Base-by-base conservation (phyloP, 2,797 vertebrate species). In the Todus mexicanus region DNA sequence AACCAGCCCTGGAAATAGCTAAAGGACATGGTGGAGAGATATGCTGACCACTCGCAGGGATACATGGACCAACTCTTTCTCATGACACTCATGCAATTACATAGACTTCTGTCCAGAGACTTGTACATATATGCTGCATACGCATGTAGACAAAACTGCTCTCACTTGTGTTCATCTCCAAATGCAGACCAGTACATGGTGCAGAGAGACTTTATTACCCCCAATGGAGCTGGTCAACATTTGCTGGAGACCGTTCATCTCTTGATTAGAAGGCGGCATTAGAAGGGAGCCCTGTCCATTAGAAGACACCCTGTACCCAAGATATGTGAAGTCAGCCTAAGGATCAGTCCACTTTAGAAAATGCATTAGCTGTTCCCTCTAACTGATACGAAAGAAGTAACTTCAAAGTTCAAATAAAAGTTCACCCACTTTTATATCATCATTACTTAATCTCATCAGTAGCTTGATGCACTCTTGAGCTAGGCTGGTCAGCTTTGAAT, bases 381-480 rank as follows among this genome's bases (percentile, higher is more conserved):
- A 13, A 40, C 40, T 38, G 70, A 65, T 33, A 48, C 26, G 20
- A 53, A 35, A 61, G 4, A 66, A 83, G 22, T 27, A 26, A 26
- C 13, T 66, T 38, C 33, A 33, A 33, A 69, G 33, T 48, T 84
- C 43, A 56, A 74, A 22, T 25, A 81, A 72, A 2, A 1, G 17
- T 60, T 54, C 48, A 59, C 3, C 4, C 35, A 33, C n/a, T 73
- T 82, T 73, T 37, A 31, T 35, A 22, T 33, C 11, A 1, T 47
- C 43, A 20, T 70, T 59, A 35, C 15, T 16, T 26, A 38, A 31
- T 22, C 35, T 69, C 66, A 50, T 40, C 35, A 8, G n/a, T 29
- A 56, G 5, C 40, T 66, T 47, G 35, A 33, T 19, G n/a, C 0
- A 0, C 2, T 31, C 11, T 4, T 40, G 53, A 63, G 18, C 3